Conservation (phyloP, 2,113 vertebrate genomes). For the Xenopus borealis region DNA sequence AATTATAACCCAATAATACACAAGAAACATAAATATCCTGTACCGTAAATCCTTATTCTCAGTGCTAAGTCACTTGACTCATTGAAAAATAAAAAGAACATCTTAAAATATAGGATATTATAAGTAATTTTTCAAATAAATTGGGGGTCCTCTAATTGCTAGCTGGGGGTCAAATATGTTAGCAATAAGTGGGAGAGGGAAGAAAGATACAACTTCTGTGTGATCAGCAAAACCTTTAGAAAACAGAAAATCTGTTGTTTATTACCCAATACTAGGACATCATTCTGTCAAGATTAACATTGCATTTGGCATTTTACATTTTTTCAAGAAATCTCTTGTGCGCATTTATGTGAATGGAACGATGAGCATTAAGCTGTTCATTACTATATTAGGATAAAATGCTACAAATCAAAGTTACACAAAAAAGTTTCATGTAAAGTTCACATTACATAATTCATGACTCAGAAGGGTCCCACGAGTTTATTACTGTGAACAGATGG, state of each 20-base stretch:
- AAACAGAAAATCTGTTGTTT: constrained; percentile 7
- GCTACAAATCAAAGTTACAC: constrained; percentile 42
- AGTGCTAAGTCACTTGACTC: too few relatives aligned
- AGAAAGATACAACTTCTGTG: too few relatives aligned
- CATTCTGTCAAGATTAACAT: constrained; percentile 37
- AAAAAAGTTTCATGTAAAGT: constrained; percentile 60
- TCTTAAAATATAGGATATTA: too few relatives aligned
- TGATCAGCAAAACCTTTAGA: too few relatives aligned
- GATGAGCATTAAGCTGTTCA: constrained; percentile 48
- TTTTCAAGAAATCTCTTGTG: constrained; percentile 46
- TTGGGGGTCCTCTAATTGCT: too few relatives aligned
- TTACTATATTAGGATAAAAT: constrained; percentile 65
- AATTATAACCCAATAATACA: too few relatives aligned
- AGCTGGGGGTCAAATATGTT: too few relatives aligned
- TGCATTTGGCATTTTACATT: constrained; percentile 47
- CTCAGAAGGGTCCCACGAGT: constrained; percentile 61
- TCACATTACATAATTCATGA: constrained; percentile 57
- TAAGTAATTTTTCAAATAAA: too few relatives aligned
- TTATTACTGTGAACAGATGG: constrained; percentile 17
- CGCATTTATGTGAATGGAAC: constrained; percentile 47
- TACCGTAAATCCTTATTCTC: too few relatives aligned
- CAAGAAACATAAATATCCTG: too few relatives aligned
- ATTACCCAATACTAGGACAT: constrained; percentile 18
- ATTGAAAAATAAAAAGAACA: too few relatives aligned
- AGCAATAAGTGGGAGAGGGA: too few relatives aligned